These are phyloP conservation scores for Trididemnum clinides DNA, from an alignment of 23 tunicate genomes.

Conservation along the genomic window DNA sequence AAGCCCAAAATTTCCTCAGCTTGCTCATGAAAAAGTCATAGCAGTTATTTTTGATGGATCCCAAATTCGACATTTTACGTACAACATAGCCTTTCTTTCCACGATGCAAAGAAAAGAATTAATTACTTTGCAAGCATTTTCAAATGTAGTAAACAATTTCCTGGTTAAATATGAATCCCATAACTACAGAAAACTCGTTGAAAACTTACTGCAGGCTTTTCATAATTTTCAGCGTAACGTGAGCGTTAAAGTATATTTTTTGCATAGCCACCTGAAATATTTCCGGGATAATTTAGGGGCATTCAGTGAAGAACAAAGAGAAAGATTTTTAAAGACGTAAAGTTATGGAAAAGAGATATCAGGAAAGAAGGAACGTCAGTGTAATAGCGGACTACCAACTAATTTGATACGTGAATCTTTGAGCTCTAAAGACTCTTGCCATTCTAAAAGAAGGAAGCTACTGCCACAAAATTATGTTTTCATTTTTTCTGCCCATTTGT, in stretches of 20 bases:
- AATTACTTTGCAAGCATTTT: not conserved
- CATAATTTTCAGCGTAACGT: not conserved
- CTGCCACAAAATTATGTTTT: slow-evolving; percentile 1
- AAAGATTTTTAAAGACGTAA: not conserved
- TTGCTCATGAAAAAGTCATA: slow-evolving; percentile 4
- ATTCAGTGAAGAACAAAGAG: slow-evolving; percentile 18
- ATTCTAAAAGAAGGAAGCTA: slow-evolving; percentile 29
- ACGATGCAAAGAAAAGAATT: not conserved
- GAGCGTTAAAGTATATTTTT: slow-evolving; percentile 21
- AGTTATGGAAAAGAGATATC: slow-evolving; percentile 27
- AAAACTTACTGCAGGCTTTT: slow-evolving; percentile 18
- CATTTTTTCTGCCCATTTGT: not conserved
- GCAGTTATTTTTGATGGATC: slow-evolving; percentile 30
- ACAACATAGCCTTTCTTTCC: not conserved
- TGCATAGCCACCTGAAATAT: slow-evolving; percentile 25
- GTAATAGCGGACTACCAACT: slow-evolving; percentile 26
- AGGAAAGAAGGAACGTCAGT: slow-evolving; percentile 15
- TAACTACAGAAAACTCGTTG: not conserved
- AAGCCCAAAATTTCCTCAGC: not conserved
- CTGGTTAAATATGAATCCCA: not conserved
- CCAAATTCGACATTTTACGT: slow-evolving; percentile 3
- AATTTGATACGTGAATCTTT: slow-evolving; percentile 17
- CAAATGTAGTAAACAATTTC: not conserved
- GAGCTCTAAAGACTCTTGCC: not conserved
- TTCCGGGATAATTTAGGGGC: slow-evolving; percentile 21